These are phyloP conservation scores for Cyprinodon tularosa DNA, from an alignment of 2,113 vertebrate species.

Conservation along the genomic window DNA sequence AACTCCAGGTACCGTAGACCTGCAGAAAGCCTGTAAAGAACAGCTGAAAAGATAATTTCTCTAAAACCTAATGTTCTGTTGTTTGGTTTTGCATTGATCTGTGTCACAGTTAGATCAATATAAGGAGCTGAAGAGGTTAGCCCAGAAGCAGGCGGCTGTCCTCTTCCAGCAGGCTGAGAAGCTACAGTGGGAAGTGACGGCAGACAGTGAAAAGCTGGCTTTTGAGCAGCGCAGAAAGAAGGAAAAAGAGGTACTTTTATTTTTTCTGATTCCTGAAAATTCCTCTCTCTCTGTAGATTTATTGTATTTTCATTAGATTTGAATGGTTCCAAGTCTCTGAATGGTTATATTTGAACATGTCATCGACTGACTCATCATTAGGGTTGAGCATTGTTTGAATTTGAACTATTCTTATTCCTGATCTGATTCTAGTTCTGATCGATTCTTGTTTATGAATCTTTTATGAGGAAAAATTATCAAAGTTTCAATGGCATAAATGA, in stretches of 20 bases:
- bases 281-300: neutral
- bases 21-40: neutral
- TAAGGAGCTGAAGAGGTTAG: slow-evolving; percentile 86
- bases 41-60: neutral
- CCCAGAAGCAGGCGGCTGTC: slow-evolving; percentile 82
- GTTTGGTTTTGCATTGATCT: slow-evolving; percentile 3
- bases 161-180: slow-evolving; percentile 86
- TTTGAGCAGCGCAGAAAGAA: slow-evolving; percentile 84
- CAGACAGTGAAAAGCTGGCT: slow-evolving; percentile 83
- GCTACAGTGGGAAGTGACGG: slow-evolving; percentile 85
- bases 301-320: too few relatives aligned
- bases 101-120: slow-evolving; percentile 83
- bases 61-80: neutral
- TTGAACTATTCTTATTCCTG: too few relatives aligned
- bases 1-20: neutral
- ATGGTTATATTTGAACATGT: too few relatives aligned
- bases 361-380: too few relatives aligned
- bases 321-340: too few relatives aligned
- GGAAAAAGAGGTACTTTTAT: slow-evolving; percentile 84
- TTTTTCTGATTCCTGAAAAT: neutral
- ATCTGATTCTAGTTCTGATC: too few relatives aligned
- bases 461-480: too few relatives aligned
- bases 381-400: too few relatives aligned
- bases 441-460: too few relatives aligned
- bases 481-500: too few relatives aligned